Base-by-base conservation (phyloP, 2,113 vertebrate species). In the Capra hircus region DNA sequence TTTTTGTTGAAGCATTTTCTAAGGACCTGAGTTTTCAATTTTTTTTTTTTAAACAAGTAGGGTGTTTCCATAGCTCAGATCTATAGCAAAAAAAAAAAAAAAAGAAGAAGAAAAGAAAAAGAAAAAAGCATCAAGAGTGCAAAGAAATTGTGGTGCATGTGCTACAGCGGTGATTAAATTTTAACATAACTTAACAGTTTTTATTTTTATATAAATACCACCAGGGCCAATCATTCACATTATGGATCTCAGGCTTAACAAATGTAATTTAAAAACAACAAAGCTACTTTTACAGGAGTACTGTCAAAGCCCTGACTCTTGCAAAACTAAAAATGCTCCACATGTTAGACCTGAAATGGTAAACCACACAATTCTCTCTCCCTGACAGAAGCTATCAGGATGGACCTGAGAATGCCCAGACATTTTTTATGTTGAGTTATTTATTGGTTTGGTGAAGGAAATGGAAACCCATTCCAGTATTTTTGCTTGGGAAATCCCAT, bases 151-250 rank as follows among this genome's bases (percentile, higher is more conserved):
- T 17, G 12, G 78, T 85, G 92, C 30, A 12, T 30, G 30, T 64
- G 57, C 71, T 43, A 43, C 0, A 62, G 28, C 52, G 40, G 40
- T 67, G 86, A 91, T 91, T 84, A 95, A 77, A 87, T 30, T 52
- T 90, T 90, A 91, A 98, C 90, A 84, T 90, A 96, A 60, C 92
- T 74, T 94, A 95, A 88, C 91, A 96, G 97, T 89, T 96, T 98
- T 96, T 96, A 98, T 98, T 98, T 98, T 97, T 96, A 90, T 84
- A 97, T 91, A 96, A 93, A 89, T 94, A 97, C 91, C 85, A 93
- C 90, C n/a, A 93, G 95, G 94, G 55, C 40, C 96, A 94, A 97
- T 88, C 83, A 77, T 27, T 95, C 84, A 89, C 77, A 92, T 77
- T 97, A 91, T 84, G 74, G 85, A 98, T 96, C 97, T 88, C 43